phyloP scores from a whole-genome alignment of 37 sponge, comb jelly and placozoan species.

The Halichondria panicea region DNA sequence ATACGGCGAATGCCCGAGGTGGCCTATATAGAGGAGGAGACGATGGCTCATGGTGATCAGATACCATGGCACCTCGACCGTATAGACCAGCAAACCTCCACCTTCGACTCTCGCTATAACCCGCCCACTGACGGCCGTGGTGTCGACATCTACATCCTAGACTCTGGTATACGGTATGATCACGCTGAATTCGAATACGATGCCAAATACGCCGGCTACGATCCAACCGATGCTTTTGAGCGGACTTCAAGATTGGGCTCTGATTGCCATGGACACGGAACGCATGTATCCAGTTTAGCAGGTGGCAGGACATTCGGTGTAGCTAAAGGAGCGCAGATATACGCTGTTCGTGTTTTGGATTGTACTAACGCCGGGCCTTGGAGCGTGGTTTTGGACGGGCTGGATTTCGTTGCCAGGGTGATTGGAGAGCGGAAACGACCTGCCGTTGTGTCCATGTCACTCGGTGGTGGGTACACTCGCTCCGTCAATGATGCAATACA shows the following conservation, averaged over 20 bases:
- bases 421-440: conserved; percentile 22
- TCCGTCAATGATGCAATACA: conserved; percentile 40
- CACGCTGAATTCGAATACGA: conserved; percentile 56
- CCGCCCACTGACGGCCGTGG: conserved; percentile 64
- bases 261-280: conserved; percentile 76
- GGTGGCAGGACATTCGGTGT: conserved; percentile 57
- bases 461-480: conserved; percentile 17
- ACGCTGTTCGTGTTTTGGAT: conserved; percentile 63
- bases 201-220: conserved; percentile 49
- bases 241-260: conserved; percentile 9
- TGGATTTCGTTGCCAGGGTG: conserved; percentile 32
- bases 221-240: conserved; percentile 32
- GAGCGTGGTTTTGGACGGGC: conserved; percentile 38
- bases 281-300: conserved; percentile 71
- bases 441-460: conserved; percentile 63
- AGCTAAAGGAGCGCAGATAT: conserved; percentile 45
- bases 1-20: conserved; percentile 41
- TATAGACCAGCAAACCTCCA: conserved; percentile 49
- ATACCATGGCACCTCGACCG: conserved; percentile 60
- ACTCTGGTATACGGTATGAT: conserved; percentile 63
- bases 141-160: conserved; percentile 75
- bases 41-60: conserved; percentile 35
- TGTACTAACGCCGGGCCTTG: conserved; percentile 48
- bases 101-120: conserved; percentile 49
- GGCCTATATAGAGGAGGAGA: conserved; percentile 57